Conservation (phyloP, 2,113 vertebrate species). For the Semicossyphus pulcher region DNA sequence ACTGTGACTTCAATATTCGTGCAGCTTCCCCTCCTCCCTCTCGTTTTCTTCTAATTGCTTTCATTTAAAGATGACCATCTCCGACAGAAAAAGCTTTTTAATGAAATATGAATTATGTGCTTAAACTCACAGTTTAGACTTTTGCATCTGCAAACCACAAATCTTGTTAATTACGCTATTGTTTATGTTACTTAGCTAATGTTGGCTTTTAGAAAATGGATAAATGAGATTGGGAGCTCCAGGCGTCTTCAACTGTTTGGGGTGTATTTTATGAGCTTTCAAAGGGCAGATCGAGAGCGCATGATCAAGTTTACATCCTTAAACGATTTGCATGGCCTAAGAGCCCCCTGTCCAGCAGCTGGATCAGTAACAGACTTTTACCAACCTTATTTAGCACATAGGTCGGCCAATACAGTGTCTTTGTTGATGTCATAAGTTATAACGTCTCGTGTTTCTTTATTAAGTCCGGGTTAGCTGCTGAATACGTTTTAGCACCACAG, state of each 20-base stretch:
- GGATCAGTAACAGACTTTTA: not conserved
- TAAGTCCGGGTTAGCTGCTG: too few relatives aligned
- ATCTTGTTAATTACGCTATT: constrained; percentile 2
- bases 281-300: not conserved
- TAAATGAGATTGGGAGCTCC: not conserved
- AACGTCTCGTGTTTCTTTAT: too few relatives aligned
- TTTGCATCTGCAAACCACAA: constrained; percentile 16
- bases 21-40: constrained; percentile 13
- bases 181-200: constrained; percentile 14
- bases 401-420: too few relatives aligned
- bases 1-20: constrained; percentile 22
- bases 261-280: too few relatives aligned
- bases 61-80: constrained; percentile 4
- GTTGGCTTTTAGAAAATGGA: not conserved
- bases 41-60: constrained; percentile 35
- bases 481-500: not conserved
- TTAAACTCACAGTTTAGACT: constrained; percentile 28
- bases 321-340: not conserved
- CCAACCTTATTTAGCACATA: too few relatives aligned
- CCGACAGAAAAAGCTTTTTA: constrained; percentile 11
- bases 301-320: not conserved
- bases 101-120: constrained; percentile 4
- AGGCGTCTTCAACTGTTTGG: too few relatives aligned
- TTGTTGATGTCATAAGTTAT: too few relatives aligned
- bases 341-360: too few relatives aligned